Base-by-base conservation (phyloP, 2,797 vertebrate genomes). In the Cynopterus sphinx region DNA sequence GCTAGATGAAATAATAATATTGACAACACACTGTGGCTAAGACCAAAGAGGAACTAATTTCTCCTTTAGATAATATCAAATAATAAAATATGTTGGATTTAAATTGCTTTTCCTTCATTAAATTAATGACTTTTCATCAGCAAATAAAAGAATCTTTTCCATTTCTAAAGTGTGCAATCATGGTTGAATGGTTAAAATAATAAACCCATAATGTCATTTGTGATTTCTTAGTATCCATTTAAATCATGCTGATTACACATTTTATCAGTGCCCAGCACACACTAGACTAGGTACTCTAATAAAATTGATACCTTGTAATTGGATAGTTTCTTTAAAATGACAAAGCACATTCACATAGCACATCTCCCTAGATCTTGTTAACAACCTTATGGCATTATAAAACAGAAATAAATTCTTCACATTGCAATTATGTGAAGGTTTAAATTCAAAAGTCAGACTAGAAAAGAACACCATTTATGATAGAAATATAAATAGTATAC, bases 91-190 rank as follows among this genome's bases (percentile, higher is more conserved):
- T 75, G 49, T 85, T 91, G 59, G 15, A 92, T 79, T 91, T 91
- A 88, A 96, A 96, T 95, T 96, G 90, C 83, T 95, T 96, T 95
- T 89, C 74, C 68, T 95, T 96, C 73, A 83, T 96, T 79, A 97
- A 92, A 96, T 96, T 96, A 97, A 96, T 92, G 59, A 96, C 68
- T 86, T 67, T 77, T 63, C 13, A 63, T 93, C 85, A 94, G 46
- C 91, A 86, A 96, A 95, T 88, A 57, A 94, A 96, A 96, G 96
- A n/a, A 95, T 55, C 57, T 95, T 96, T 91, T 95, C 65, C 70
- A 81, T 94, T 97, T 92, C 86, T 83, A 70, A 94, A 90, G 59
- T 90, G n/a, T 73, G 31, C 16, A 51, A 92, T 83, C 70, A 59
- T 71, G 90, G 88, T 86, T 96, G 92, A 92, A 91, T 89, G 78